Base-by-base conservation (phyloP, 1,140 invertebrate genomes). In the Yoshiicerus persimilis region DNA sequence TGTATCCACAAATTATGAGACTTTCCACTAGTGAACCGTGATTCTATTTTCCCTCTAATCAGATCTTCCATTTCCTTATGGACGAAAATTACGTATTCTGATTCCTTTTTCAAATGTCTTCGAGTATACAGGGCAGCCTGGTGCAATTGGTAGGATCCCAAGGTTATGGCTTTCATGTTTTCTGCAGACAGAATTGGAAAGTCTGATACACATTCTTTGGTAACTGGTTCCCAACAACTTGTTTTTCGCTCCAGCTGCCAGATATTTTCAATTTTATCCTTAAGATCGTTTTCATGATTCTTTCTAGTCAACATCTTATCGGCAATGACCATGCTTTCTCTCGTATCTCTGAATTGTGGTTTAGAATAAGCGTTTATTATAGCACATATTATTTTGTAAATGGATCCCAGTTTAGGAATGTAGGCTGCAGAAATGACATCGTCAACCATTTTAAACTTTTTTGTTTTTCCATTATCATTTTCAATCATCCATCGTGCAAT, bases 401-500 rank as follows among this genome's bases (percentile, higher is more conserved):
- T 30, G 1, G 41, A 86, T 0, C 32, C 34, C 1, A 88, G 1
- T 30, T 77, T 64, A 10, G 83, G 62, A 20, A 86, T 38, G 4
- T 27, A 75, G 1, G 39, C 27, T 13, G 85, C 83, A 1, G 1
- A 11, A 3, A 86, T 86, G 5, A 23, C 16, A 16, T 56, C 66
- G n/a, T 23, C 16, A 11, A 88, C 70, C 25, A 77, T 80, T 36
- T 86, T 88, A 34, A 88, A 88, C 10, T 86, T 86, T n/a, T 88
- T 88, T 13, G 77, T 27, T 32, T 66, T 23, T 4, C 92, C 91
- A 89, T 92, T 92, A 11, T 91, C 90, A 27, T 91, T 89, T 23
- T 70, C 27, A 2, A 5, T 70, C 0, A 30, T 25, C 27, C 66
- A 30, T 25, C 66, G 5, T 6, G 4, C 4, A 11, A 64, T 70